These are phyloP conservation scores for Anableps anableps DNA, from an alignment of 2,797 vertebrate species.

Conservation along the genomic window DNA sequence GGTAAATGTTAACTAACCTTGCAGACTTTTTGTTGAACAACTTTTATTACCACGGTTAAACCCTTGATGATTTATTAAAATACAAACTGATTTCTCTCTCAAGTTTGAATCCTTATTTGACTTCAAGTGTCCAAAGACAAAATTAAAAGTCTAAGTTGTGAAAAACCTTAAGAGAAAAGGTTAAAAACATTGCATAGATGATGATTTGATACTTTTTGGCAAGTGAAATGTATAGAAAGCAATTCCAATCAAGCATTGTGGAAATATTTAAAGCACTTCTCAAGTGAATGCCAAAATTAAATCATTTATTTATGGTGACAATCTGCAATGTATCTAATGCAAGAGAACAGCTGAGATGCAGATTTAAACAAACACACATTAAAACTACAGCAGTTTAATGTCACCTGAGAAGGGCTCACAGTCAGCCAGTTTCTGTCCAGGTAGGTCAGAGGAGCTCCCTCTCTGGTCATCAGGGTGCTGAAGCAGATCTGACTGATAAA, in stretches of 20 bases:
- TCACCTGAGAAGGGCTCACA: constrained; percentile 87
- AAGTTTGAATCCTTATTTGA: neutral
- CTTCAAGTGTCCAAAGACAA: neutral
- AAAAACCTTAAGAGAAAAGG: neutral
- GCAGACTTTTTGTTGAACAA: neutral
- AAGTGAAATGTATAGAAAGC: neutral
- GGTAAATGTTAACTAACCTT: neutral
- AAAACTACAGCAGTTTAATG: neutral
- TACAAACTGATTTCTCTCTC: neutral
- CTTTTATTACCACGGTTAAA: neutral
- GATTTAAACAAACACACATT: neutral
- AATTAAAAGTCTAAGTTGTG: neutral
- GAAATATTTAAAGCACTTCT: neutral
- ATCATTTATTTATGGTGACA: neutral
- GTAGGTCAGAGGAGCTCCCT: constrained; percentile 79
- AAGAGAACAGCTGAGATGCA: neutral
- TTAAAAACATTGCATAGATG: neutral
- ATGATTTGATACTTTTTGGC: too few relatives aligned
- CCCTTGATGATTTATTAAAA: neutral
- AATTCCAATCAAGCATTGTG: neutral
- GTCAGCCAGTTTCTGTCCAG: constrained; percentile 90
- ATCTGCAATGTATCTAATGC: neutral
- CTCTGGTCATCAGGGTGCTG: constrained; percentile 81
- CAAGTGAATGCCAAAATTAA: neutral
- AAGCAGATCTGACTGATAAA: constrained; percentile 88